Evolutionary conservation across 2,888 invertebrate species (phyloP).

Genomic region (Drosophila anceps): DNA sequence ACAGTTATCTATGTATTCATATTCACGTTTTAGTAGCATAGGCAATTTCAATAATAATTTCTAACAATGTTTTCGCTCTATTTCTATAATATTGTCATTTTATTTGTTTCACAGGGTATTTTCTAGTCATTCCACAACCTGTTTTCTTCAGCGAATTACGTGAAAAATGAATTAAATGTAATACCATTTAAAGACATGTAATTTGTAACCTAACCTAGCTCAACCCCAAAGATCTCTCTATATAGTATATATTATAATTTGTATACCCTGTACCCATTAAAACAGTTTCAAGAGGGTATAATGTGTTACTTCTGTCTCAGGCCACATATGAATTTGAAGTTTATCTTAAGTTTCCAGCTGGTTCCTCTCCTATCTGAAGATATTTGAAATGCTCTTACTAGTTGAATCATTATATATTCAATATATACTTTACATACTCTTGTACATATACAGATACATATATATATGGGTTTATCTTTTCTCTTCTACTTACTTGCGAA

Average conservation of each 20-base stretch:
- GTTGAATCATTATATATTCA: background rate
- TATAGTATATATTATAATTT: background rate
- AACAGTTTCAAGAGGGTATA: background rate
- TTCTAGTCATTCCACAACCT: background rate
- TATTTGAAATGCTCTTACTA: background rate
- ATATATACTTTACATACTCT: background rate
- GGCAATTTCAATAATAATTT: no score
- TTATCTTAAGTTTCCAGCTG: background rate
- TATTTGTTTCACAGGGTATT: background rate
- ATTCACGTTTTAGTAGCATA: no score
- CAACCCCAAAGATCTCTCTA: constrained; percentile 16
- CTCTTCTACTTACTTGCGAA: constrained; percentile 82
- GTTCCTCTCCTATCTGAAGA: background rate
- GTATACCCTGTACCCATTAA: background rate
- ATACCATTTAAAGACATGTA: constrained; percentile 3
- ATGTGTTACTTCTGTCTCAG: background rate
- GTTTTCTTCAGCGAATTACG: background rate
- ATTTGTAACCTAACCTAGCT: constrained; percentile 41
- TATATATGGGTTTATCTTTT: background rate
- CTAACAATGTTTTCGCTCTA: no score
- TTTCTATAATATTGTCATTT: background rate
- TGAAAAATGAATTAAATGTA: background rate
- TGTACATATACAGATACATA: no score
- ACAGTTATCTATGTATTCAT: no score
- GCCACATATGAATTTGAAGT: background rate